These are phyloP conservation scores for Takifugu bimaculatus DNA, from an alignment of 2,113 vertebrate species.

Conservation along the genomic window DNA sequence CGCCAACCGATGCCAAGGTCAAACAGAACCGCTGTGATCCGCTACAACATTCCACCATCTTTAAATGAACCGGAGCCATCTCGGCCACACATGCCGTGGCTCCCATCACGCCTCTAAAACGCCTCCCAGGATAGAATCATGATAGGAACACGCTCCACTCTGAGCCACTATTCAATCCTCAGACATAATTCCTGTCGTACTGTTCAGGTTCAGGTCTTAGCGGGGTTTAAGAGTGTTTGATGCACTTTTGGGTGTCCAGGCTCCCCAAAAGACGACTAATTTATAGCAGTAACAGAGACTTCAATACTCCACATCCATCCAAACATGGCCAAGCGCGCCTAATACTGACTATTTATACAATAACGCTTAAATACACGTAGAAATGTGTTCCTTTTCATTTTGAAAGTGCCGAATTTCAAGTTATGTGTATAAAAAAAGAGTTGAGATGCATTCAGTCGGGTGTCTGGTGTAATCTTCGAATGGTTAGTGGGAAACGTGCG, in stretches of 20 bases:
- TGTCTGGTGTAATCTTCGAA: not conserved
- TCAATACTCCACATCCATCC: constrained; percentile 50
- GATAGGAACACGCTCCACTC: not conserved
- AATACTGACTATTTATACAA: constrained; percentile 83
- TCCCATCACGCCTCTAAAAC: constrained; percentile 9
- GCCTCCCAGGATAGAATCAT: constrained; percentile 2
- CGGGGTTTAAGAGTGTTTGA: constrained; percentile 5
- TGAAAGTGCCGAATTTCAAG: constrained; percentile 52
- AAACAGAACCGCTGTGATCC: constrained; percentile 29
- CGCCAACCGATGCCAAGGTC: constrained; percentile 37
- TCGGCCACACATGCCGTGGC: constrained; percentile 13
- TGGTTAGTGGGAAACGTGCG: constrained; percentile 35
- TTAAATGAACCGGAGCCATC: constrained; percentile 12
- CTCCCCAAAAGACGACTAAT: constrained; percentile 18
- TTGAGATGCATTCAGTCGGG: constrained; percentile 47
- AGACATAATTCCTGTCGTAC: too few species aligned
- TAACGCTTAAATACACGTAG: constrained; percentile 74
- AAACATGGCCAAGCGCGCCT: constrained; percentile 66
- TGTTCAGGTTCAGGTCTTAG: constrained; percentile 6
- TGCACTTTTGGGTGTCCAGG: constrained; percentile 12
- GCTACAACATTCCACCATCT: constrained; percentile 11
- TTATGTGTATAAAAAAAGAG: constrained; percentile 44
- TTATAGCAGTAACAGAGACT: constrained; percentile 25
- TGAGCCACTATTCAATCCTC: constrained; percentile 8
- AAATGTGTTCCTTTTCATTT: constrained; percentile 67